A percentile compares a stretch with the other conserved stretches of the same genome.
Conservation (phyloP, 2,113 vertebrate species). For the Alethe castanea region DNA sequence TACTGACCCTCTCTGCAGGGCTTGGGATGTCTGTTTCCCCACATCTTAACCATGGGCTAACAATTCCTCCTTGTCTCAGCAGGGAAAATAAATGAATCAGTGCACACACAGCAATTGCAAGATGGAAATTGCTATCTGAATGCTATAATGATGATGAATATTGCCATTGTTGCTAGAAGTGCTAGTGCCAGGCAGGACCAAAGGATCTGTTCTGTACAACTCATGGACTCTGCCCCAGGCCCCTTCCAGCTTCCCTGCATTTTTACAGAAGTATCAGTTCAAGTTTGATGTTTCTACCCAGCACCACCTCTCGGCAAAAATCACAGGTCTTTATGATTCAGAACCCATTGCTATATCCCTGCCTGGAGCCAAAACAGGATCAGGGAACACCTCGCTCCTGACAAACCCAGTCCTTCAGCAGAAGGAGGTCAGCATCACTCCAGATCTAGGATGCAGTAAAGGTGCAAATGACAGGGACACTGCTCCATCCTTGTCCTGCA, state of each 20-base stretch:
- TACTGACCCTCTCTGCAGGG: neutral
- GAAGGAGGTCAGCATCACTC: neutral
- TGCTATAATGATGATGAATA: slow-evolving; percentile 42
- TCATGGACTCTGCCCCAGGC: neutral
- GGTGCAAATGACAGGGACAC: neutral
- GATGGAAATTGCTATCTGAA: slow-evolving; percentile 55
- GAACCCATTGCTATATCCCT: neutral
- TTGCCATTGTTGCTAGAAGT: slow-evolving; percentile 48
- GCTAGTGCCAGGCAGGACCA: neutral
- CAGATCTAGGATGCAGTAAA: neutral
- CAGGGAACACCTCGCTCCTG: neutral
- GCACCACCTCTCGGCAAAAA: neutral
- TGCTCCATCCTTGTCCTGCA: neutral
- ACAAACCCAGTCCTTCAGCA: neutral
- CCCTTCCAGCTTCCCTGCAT: neutral
- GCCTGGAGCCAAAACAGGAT: neutral
- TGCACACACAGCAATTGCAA: neutral
- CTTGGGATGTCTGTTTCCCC: neutral
- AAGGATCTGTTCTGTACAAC: slow-evolving; percentile 8
- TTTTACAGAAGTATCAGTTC: neutral
- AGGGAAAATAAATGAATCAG: slow-evolving; percentile 39
- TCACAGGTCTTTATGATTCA: neutral
- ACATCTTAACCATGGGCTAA: neutral
- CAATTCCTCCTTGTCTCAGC: slow-evolving; percentile 47
- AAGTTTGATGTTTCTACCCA: neutral